Evolutionary conservation across 2,113 vertebrate genomes (phyloP).

Genomic region (Dasyprocta punctata): DNA sequence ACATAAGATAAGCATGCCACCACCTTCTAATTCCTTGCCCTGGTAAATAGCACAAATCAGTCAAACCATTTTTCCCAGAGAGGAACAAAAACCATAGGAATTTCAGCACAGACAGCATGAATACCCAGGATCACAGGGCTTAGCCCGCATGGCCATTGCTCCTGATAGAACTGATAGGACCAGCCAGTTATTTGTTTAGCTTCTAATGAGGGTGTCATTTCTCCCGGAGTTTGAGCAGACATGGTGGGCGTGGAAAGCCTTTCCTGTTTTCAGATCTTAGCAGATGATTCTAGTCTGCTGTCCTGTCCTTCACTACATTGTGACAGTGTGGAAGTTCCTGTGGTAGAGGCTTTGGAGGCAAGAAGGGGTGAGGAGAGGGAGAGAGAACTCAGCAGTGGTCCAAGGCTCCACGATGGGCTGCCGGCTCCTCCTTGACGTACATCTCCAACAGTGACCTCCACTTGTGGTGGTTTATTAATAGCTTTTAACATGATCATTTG

Average conservation of each 20-base stretch:
- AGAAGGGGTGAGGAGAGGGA: slow-evolving; percentile 62
- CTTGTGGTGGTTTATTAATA: slow-evolving; percentile 84
- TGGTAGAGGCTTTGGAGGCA: neutral
- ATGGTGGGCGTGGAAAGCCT: neutral
- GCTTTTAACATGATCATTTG: slow-evolving; percentile 83
- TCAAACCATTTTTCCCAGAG: neutral
- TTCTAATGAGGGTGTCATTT: neutral
- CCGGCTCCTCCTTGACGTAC: slow-evolving; percentile 79
- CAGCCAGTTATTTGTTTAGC: neutral
- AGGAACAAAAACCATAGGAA: neutral
- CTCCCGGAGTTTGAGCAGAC: neutral
- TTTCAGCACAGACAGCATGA: neutral
- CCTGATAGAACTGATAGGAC: neutral
- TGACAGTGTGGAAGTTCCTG: neutral
- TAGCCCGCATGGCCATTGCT: neutral
- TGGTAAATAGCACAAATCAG: neutral
- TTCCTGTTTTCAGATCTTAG: neutral
- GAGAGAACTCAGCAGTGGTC: slow-evolving; percentile 70
- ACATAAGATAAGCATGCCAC: neutral
- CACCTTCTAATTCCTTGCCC: neutral
- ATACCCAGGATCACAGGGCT: neutral
- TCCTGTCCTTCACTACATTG: slow-evolving; percentile 58
- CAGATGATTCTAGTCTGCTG: neutral
- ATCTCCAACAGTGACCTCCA: slow-evolving; percentile 68
- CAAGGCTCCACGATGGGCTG: slow-evolving; percentile 81